Evolutionary conservation across 2,113 vertebrate genomes (phyloP), one percentile per base, ranked within the genome.

Genomic region (Sapayoa aenigma): DNA sequence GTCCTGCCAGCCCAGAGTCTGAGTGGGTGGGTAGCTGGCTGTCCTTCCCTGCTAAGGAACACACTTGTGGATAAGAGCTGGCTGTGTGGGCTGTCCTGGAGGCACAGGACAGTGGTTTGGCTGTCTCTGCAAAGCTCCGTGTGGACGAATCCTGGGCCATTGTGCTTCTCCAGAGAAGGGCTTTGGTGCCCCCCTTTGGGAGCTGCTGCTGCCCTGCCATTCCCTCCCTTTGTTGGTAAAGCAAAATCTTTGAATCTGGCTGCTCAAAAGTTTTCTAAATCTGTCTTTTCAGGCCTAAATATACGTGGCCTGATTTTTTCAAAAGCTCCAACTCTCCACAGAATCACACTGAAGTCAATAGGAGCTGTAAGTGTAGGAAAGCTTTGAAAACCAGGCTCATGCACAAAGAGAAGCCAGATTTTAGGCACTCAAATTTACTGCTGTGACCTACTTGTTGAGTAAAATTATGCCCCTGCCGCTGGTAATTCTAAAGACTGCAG

Each of bases 261-360:
- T 65, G 75, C 79, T 92, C 86, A 49, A 37, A 96, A 92, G 65
- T 78, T 60, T 78, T 93, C 79, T 93, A 92, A 93, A 89, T 87
- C 83, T 47, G 46, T 65, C 65, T 72, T 89, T 89, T 81, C 28
- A 79, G 62, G 37, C 37, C 69, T 90, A 95, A 93, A 94, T 90
- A 89, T 91, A 80, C 27, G 10, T 47, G 66, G 28, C 79, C 90
- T 87, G 60, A 78, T 95, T 95, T 94, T 83, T 91, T 89, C 88
- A 66, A 49, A 93, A 81, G 80, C 39, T 9, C 14, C 58, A 73
- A 3, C 78, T 79, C 46, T 68, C 46, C 46, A 42, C 35, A 60
- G 60, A 81, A 59, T 72, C 68, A 27, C 47, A 16, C 13, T 33
- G 44, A 84, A 88, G 47, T 31, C 81, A 53, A 56, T 2, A 59